Base-by-base conservation (phyloP, 37 sponge, comb jelly and placozoan genomes). In the Aphrocallistes beatrix region DNA sequence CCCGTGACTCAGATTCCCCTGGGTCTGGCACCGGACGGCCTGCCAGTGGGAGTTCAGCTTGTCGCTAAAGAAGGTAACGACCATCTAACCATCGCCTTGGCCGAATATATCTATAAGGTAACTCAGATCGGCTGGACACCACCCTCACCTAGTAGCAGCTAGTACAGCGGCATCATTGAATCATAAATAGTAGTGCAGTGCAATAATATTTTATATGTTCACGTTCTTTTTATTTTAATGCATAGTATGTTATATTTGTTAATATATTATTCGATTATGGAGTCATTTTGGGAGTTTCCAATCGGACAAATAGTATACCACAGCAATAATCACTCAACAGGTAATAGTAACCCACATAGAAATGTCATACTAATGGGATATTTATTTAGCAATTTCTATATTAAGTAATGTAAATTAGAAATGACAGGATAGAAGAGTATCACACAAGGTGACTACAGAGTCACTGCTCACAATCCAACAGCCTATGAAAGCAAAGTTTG, bases 31-130 rank as follows among this genome's bases (percentile, higher is more conserved):
- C 50, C 39, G 36, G 84, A 89, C 82, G 92, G 92, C n/a, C 86
- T 89, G 9, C 92, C 92, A 23, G 81, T 92, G 37, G 92, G 92
- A 30, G 86, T 90, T 50, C 92, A 92, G 87, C 38, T 90, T 9
- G 88, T 92, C 0, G 75, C 75, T 60, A 60, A 13, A 60, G 28
- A 60, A 60, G 75, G 75, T 6, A 60, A 60, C n/a, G 75, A 60
- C 34, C 75, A 60, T 60, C n/a, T 60, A 60, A 60, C 75, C 3
- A 60, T 60, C n/a, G 75, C 75, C 8, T 30, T 60, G 3, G 75
- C 75, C 3, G 17, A 60, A 13, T 60, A 60, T 13, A 60, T 60
- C 21, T 60, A 19, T 32, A 30, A 60, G n/a, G 75, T 60, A 1
- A 60, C 75, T 28, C 10, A 60, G 21, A 30, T 60, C 10, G 75